These are phyloP conservation scores for Microplitis demolitor DNA, from an alignment of 1,140 invertebrate species.

Conservation along the genomic window DNA sequence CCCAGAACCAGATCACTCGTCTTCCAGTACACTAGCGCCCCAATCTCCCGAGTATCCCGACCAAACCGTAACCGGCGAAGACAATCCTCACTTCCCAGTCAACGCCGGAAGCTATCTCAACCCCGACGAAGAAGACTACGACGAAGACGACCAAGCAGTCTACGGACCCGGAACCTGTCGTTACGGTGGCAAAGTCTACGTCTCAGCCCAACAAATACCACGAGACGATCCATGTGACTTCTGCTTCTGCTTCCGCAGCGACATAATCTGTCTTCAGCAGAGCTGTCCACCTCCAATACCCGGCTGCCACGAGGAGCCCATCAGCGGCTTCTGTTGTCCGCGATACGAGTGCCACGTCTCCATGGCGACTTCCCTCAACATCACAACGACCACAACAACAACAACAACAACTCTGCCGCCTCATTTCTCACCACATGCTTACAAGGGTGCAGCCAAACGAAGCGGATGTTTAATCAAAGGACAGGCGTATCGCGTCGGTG, in stretches of 20 bases:
- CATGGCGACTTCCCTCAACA: conserved; percentile 76
- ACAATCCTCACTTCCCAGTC: conserved; percentile 51
- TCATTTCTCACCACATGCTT: conserved; percentile 78
- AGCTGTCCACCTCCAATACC: conserved; percentile 92
- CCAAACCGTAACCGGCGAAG: conserved; percentile 38
- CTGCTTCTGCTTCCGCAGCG: conserved; percentile 95
- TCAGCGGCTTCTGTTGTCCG: conserved; percentile 92
- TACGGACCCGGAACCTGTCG: conserved; percentile 88
- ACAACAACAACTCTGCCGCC: conserved; percentile 84
- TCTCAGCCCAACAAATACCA: conserved; percentile 93
- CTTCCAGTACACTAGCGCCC: conserved; percentile 9
- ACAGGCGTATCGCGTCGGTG: conserved; percentile 80
- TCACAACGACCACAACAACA: conserved; percentile 82
- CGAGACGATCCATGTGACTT: conserved; percentile 93
- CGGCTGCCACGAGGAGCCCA: conserved; percentile 88
- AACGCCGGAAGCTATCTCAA: conserved; percentile 45
- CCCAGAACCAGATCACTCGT: neutral
- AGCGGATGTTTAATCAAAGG: conserved; percentile 85
- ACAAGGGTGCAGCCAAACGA: conserved; percentile 73
- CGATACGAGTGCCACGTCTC: conserved; percentile 91
- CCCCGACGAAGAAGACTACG: conserved; percentile 68
- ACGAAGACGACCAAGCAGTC: conserved; percentile 73
- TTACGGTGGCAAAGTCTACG: conserved; percentile 89
- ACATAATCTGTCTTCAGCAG: conserved; percentile 94
- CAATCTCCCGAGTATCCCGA: conserved; percentile 46